Evolutionary conservation across 2,113 vertebrate species (phyloP).

Genomic region (Rhinoderma darwinii): DNA sequence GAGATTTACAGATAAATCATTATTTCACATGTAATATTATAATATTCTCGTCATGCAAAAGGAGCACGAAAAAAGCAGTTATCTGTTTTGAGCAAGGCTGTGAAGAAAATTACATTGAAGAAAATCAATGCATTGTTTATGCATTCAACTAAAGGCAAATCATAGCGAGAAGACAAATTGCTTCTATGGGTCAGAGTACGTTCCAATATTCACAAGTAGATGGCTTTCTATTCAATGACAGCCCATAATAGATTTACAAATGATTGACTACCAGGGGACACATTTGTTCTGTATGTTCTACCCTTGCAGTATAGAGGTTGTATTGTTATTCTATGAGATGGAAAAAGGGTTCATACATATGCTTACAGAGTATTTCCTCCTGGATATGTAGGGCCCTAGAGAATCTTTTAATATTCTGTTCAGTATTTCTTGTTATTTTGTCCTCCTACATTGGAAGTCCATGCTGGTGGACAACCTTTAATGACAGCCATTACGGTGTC

Average conservation of each 20-base stretch:
- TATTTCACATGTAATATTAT: background rate
- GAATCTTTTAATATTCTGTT: background rate
- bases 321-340: background rate
- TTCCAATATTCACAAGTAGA: slow-evolving; percentile 1
- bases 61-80: background rate
- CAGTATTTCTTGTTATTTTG: background rate
- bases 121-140: slow-evolving; percentile 30
- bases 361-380: background rate
- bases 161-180: slow-evolving; percentile 19
- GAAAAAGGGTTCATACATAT: slow-evolving; percentile 11
- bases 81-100: background rate
- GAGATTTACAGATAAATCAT: slow-evolving; percentile 28
- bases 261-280: slow-evolving; percentile 13
- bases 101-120: background rate
- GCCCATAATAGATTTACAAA: slow-evolving; percentile 4
- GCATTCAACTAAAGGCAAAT: slow-evolving; percentile 21
- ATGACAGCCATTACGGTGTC: background rate
- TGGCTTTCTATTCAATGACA: background rate
- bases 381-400: background rate
- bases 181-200: background rate
- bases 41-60: background rate
- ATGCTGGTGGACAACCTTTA: background rate
- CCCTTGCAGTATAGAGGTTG: background rate
- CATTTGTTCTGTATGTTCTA: background rate
- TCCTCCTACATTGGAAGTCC: too few relatives aligned